Evolutionary conservation across 2,113 vertebrate genomes (phyloP).

Genomic region (Prolemur simus): DNA sequence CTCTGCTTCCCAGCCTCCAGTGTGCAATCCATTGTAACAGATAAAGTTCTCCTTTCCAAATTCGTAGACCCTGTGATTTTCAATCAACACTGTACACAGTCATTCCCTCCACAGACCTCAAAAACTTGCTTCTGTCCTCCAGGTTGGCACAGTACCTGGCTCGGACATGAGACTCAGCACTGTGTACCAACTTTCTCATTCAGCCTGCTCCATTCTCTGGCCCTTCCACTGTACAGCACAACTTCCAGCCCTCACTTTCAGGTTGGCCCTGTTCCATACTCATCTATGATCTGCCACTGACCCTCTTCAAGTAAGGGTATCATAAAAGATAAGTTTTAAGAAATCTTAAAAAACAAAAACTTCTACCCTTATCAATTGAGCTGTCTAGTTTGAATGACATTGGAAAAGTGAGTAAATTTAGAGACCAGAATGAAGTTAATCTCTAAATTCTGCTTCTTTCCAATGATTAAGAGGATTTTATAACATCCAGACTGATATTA

Average conservation of each 20-base stretch:
- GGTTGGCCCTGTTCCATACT: not conserved
- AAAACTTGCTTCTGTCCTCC: not conserved
- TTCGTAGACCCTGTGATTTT: no score
- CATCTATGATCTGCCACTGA: not conserved
- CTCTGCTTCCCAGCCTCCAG: no score
- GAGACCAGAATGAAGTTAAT: not conserved
- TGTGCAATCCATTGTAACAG: no score
- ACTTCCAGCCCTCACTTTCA: not conserved
- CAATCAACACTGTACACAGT: not conserved
- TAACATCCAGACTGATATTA: not conserved
- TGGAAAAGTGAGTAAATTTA: not conserved
- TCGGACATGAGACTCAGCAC: not conserved
- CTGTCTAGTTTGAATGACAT: not conserved
- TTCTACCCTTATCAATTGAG: not conserved
- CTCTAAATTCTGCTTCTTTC: not conserved
- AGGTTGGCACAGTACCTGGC: not conserved
- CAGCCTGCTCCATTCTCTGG: not conserved
- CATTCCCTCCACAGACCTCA: not conserved
- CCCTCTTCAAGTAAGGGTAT: not conserved
- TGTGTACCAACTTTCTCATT: not conserved
- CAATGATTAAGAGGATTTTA: not conserved
- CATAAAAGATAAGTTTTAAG: not conserved
- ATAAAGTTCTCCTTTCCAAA: no score
- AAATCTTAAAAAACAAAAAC: not conserved
- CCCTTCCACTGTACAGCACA: not conserved